Percentiles rank a stretch among this genome's conserved stretches.
Conservation (phyloP, 2,888 invertebrate species). For the Argyra leucocephala region DNA sequence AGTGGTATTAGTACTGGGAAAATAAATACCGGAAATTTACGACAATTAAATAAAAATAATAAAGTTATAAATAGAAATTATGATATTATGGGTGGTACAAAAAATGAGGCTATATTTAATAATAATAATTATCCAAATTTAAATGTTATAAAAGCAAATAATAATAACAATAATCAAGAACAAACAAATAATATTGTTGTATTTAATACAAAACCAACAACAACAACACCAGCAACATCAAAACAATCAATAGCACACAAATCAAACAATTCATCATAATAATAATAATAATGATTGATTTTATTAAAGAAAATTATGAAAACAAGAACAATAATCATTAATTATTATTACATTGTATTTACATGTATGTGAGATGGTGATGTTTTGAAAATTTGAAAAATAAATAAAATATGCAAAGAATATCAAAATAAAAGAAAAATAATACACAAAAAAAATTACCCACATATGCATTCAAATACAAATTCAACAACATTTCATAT, state of each 20-base stretch:
- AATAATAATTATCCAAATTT: slow-evolving; percentile 36
- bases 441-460: too few species aligned
- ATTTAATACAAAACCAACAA: slow-evolving; percentile 7
- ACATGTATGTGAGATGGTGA: too few species aligned
- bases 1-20: slow-evolving; percentile 34
- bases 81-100: slow-evolving; percentile 43
- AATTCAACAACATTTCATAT: too few species aligned
- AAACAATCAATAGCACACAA: background rate
- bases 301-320: slow-evolving; percentile 27
- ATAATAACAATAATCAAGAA: slow-evolving; percentile 25
- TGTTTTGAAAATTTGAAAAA: too few species aligned
- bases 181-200: slow-evolving; percentile 12
- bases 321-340: too few species aligned
- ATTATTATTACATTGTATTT: too few species aligned
- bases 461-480: too few species aligned
- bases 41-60: slow-evolving; percentile 31
- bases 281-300: slow-evolving; percentile 20
- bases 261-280: slow-evolving; percentile 15
- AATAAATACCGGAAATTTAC: slow-evolving; percentile 26
- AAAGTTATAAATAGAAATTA: slow-evolving; percentile 32
- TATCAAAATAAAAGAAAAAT: too few species aligned
- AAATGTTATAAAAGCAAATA: slow-evolving; percentile 24
- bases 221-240: slow-evolving; percentile 5
- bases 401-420: too few species aligned
- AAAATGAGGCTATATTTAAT: slow-evolving; percentile 36